Base-by-base conservation (phyloP, 2,888 invertebrate genomes). In the Papilio demoleus region DNA sequence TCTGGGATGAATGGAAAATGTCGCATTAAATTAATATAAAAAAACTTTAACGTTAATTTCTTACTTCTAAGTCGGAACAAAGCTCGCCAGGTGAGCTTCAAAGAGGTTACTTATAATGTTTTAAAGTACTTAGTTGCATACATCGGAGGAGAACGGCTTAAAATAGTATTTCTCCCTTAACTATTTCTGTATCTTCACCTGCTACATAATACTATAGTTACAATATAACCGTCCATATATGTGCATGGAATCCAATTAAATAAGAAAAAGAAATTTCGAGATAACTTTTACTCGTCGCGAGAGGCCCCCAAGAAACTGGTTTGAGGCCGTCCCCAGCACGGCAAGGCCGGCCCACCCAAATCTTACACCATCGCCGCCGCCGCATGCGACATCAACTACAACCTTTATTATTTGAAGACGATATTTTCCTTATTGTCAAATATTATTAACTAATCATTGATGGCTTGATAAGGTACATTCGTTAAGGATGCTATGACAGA, bases 341-440 rank as follows among this genome's bases (percentile, higher is more conserved):
- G n/a, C 68, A 68, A 68, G 68, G 68, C 58, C 68, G 63, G 56
- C 63, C 56, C 68, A 56, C 67, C 53, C 62, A 67, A 62, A 67
- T 47, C 40, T 68, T 68, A 68, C 63, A 68, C 68, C 56, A 68
- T 58, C 17, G 45, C 19, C 22, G 42, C 42, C n/a, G n/a, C 42
- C n/a, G 31, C 31, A n/a, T 31, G 31, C 31, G 22, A 38, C 38
- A 31, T 38, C 59, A 38, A 59, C 38, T 38, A 27, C n/a, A 24
- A 24, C 0, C 31, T 31, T 22, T 47, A 47, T 22, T 47, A 8
- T 56, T 31, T 31, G 53, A 31, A 3, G 31, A n/a, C 17, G 4
- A 53, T 31, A n/a, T 53, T 31, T 53, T 31, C 17, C n/a, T 1
- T 50, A 27, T 27, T n/a, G 50, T 14, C 24, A 47, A 22, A 47